Evolutionary conservation across 2,113 vertebrate genomes (phyloP).

Genomic region (Rhinopomastus cyanomelas): DNA sequence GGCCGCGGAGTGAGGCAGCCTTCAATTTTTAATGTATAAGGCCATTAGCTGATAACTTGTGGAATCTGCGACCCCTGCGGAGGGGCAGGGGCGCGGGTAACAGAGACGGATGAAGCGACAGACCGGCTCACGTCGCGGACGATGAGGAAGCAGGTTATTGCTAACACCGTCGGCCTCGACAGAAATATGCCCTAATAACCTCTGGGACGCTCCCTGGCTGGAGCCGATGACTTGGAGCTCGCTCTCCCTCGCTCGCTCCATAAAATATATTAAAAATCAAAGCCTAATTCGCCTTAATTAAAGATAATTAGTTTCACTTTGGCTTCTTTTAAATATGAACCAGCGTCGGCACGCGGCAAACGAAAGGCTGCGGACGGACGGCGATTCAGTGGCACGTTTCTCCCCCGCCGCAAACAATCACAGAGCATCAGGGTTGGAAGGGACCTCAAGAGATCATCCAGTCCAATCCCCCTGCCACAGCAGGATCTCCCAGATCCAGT

Average conservation of each 20-base stretch:
- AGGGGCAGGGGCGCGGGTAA: conserved; percentile 76
- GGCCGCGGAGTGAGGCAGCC: conserved; percentile 73
- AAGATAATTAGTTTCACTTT: conserved; percentile 78
- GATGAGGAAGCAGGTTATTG: conserved; percentile 71
- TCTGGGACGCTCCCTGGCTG: conserved; percentile 64
- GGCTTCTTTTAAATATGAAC: conserved; percentile 70
- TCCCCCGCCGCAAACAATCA: background rate
- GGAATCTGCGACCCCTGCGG: conserved; percentile 77
- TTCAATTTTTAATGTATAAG: conserved; percentile 84
- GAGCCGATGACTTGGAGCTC: conserved; percentile 54
- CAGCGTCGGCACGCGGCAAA: conserved; percentile 27
- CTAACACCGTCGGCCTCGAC: conserved; percentile 56
- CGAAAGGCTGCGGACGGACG: conserved; percentile 37
- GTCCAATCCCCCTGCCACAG: too few relatives aligned
- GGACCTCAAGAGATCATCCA: too few relatives aligned
- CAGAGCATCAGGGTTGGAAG: too few relatives aligned
- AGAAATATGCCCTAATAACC: conserved; percentile 76
- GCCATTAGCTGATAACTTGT: conserved; percentile 93
- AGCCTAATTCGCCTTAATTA: conserved; percentile 77
- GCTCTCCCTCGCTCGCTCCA: background rate
- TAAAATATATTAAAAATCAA: conserved; percentile 71
- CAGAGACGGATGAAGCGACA: conserved; percentile 78
- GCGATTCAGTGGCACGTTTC: background rate
- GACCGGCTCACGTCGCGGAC: conserved; percentile 65
- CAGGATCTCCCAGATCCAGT: too few relatives aligned